These are phyloP conservation scores for Lepilemur septentrionalis DNA, from an alignment of 2,797 vertebrate genomes.

Conservation along the genomic window DNA sequence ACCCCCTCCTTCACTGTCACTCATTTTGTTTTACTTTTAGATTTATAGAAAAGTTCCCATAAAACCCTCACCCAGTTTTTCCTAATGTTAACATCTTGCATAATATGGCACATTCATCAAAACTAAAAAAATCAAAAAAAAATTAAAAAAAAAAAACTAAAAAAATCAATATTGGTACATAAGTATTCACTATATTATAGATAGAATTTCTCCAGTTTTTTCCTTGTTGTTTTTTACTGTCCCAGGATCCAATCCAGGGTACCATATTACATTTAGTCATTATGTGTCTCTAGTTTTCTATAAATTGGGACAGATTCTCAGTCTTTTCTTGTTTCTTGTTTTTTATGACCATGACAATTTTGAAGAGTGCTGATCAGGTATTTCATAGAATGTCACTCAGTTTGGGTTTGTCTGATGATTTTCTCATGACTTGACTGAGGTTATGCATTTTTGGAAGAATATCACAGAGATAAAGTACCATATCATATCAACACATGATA, in stretches of 20 bases:
- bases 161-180: not conserved
- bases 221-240: not conserved
- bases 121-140: constrained; percentile 12
- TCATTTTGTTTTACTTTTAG: constrained; percentile 8
- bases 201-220: not conserved
- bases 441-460: not conserved
- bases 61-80: not conserved
- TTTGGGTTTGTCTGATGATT: not conserved
- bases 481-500: not conserved
- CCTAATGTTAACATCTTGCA: not conserved
- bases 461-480: not conserved
- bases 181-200: not conserved
- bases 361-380: not conserved
- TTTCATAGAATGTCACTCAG: not conserved
- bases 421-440: not conserved
- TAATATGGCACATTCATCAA: not conserved
- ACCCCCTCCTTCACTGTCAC: not conserved
- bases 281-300: not conserved
- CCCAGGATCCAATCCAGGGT: not conserved
- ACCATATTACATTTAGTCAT: not conserved
- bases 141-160: too few relatives aligned
- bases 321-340: not conserved
- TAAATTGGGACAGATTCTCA: not conserved
- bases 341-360: not conserved
- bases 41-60: not conserved